These are phyloP conservation scores for Hylomyscus alleni DNA, from an alignment of 2,797 vertebrate genomes.

Conservation along the genomic window DNA sequence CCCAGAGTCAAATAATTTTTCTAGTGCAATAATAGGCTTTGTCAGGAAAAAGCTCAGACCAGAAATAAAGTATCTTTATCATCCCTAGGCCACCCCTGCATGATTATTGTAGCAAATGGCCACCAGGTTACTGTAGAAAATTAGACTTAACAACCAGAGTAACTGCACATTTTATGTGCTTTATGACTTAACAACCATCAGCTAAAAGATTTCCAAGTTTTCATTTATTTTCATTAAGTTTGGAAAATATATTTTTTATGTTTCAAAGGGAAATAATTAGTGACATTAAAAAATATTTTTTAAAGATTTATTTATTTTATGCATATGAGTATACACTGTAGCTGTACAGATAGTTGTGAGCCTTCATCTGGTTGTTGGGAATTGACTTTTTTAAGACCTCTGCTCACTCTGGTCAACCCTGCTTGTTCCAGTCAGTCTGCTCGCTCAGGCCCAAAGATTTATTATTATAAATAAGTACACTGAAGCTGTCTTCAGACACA, in stretches of 20 bases:
- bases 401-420: too few relatives aligned
- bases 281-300: neutral
- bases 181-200: neutral
- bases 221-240: neutral
- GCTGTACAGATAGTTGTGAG: too few relatives aligned
- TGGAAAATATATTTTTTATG: slow-evolving; percentile 20
- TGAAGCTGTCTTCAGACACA: too few relatives aligned
- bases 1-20: slow-evolving; percentile 18
- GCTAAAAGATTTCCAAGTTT: neutral
- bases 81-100: fast-evolving
- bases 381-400: too few relatives aligned
- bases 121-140: neutral
- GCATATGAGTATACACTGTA: too few relatives aligned
- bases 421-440: too few relatives aligned
- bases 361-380: too few relatives aligned
- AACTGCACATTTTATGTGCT: slow-evolving; percentile 19
- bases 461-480: too few relatives aligned
- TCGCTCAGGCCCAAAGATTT: too few relatives aligned
- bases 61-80: slow-evolving; percentile 1
- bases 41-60: slow-evolving; percentile 12
- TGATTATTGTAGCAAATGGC: neutral
- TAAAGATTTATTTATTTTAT: too few relatives aligned
- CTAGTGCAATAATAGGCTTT: neutral
- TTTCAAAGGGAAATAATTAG: slow-evolving; percentile 53
- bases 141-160: neutral